Base-by-base conservation (phyloP, 2,888 invertebrate genomes). In the Leptopilina myrica region DNA sequence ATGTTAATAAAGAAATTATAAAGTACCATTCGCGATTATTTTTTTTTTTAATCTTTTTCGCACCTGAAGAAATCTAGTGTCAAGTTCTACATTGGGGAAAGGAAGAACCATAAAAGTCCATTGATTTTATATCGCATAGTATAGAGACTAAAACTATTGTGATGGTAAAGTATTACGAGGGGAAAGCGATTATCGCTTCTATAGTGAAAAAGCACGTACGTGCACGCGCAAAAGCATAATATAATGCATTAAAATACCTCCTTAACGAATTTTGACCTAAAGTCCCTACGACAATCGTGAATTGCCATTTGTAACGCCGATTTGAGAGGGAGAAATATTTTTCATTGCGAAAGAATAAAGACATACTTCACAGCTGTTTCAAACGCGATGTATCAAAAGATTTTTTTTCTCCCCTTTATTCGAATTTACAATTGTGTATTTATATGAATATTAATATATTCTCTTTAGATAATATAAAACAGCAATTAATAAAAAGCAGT, bases 191-290 rank as follows among this genome's bases (percentile, higher is more conserved):
- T 33, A 33, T 33, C 49, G 15, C 15, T 15, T 62, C 62, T 69
- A 15, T 20, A 56, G 26, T 69, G 73, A 56, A 56, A 20, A 56
- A 69, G 69, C 73, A 73, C 56, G 73, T 33, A 56, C 73, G 73
- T 73, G 73, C 73, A 53, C 14, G 26, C 33, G 56, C 40, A 62
- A 20, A 26, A 33, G 56, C 14, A 73, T 56, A 49, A 11, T 46
- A 46, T 46, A 56, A 73, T 73, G 73, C 73, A 56, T 73, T 56
- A n/a, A 56, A 53, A 73, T 56, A 56, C 73, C 33, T 56, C 56
- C 56, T n/a, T 73, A 73, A 73, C 56, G 73, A 73, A 73, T 73
- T 53, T 14, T 53, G n/a, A 73, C 73, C 53, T 73, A 53, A 73
- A 56, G 56, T 56, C 53, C 49, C 49, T 12, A 33, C 33, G 33